Conservation (phyloP, 2,888 invertebrate species). For the Colletes collaris region DNA sequence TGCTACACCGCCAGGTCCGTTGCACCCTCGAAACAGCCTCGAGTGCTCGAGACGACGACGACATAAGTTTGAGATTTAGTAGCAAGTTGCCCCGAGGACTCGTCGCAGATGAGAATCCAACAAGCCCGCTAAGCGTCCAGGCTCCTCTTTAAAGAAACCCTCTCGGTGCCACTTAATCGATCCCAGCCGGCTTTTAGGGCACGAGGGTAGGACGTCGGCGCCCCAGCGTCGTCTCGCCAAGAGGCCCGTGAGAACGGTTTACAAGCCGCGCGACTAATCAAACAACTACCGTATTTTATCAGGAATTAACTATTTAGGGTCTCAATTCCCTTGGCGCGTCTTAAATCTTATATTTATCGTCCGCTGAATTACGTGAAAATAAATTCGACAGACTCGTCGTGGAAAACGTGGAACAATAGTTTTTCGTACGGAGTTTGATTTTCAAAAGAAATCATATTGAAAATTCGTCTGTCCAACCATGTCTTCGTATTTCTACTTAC, state of each 20-base stretch:
- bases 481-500: no score
- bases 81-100: slow-evolving; percentile 60
- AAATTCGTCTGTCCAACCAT: no score
- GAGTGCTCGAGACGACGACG: slow-evolving; percentile 57
- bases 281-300: slow-evolving; percentile 21
- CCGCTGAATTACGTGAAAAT: no score
- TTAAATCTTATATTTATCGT: background rate
- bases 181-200: slow-evolving; percentile 60
- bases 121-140: slow-evolving; percentile 65
- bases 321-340: background rate
- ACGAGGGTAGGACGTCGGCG: slow-evolving; percentile 42
- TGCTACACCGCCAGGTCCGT: slow-evolving; percentile 44
- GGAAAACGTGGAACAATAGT: no score
- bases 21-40: slow-evolving; percentile 49
- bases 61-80: slow-evolving; percentile 66
- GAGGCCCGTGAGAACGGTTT: slow-evolving; percentile 37
- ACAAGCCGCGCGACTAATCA: slow-evolving; percentile 41
- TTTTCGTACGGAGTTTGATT: no score
- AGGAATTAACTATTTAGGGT: slow-evolving; percentile 25
- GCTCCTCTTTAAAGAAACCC: slow-evolving; percentile 69
- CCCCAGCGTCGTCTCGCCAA: slow-evolving; percentile 23
- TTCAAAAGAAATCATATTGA: no score
- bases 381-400: no score
- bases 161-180: slow-evolving; percentile 69
- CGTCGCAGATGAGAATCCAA: slow-evolving; percentile 60